Base-by-base conservation (phyloP, 2,113 vertebrate genomes). In the Loxodonta africana region DNA sequence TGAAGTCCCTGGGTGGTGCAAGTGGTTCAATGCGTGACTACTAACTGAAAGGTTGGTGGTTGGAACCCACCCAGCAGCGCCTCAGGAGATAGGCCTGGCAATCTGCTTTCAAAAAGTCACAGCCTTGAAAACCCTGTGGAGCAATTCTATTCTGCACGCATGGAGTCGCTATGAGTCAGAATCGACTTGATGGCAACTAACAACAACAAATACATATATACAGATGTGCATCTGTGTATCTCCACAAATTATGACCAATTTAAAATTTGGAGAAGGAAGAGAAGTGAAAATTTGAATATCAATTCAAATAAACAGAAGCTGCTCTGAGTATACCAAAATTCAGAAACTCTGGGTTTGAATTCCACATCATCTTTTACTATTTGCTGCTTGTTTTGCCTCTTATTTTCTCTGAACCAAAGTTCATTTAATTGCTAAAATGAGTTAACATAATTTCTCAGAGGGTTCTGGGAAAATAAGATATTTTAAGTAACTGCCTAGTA, bases 351-450 rank as follows among this genome's bases (percentile, higher is more conserved):
- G 11, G 20, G 4, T 89, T 83, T 89, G 60, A 44, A 69, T 80
- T 62, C 30, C 28, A 88, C 7, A 74, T 51, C 17, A 6, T 23
- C 7, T 85, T 84, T 89, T 82, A 76, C 3, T 88, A 81, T 67
- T 89, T 95, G 65, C 6, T 69, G 37, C 74, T 23, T 74, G 8
- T 74, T 90, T 8, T 9, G 17, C 23, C 71, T 17, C 20, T 81
- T 81, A 82, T 83, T 82, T 91, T 88, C 73, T 91, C 53, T 88
- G 57, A 86, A 74, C 10, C 14, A 74, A 25, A n/a, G 53, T 80
- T 95, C 15, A 17, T 88, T 97, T 73, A 83, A 80, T 94, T 51
- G 20, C 44, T 51, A 30, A 88, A 80, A 67, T 57, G 10, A 84
- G 28, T 94, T 91, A 78, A n/a, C 51, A 86, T 20, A 88, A 37